Conservation (phyloP, 2,888 invertebrate species). For the Meganola albula region DNA sequence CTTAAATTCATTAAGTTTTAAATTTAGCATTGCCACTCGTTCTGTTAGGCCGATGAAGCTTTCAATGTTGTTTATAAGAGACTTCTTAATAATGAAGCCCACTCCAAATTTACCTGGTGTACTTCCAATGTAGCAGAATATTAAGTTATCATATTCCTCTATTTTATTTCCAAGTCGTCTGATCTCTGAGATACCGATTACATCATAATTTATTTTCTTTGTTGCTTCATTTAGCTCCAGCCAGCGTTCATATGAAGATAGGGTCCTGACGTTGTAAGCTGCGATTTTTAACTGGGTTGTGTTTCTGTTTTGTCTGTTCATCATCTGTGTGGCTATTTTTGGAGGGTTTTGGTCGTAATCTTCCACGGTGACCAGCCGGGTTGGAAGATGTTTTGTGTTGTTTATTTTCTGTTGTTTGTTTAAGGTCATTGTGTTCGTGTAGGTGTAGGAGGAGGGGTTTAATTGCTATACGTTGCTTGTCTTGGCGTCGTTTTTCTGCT, state of each 20-base stretch:
- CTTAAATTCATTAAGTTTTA: neutral
- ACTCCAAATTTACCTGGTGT: slow-evolving; percentile 8
- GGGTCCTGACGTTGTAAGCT: slow-evolving; percentile 22
- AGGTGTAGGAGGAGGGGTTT: slow-evolving; percentile 6
- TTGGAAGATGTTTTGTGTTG: slow-evolving; percentile 19
- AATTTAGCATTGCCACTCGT: slow-evolving; percentile 3
- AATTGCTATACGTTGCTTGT: slow-evolving; percentile 10
- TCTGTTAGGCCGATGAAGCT: slow-evolving; percentile 1
- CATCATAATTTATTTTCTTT: slow-evolving; percentile 18
- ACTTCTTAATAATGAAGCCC: slow-evolving; percentile 5
- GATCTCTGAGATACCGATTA: slow-evolving; percentile 22
- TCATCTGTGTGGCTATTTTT: slow-evolving; percentile 7
- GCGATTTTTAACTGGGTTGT: slow-evolving; percentile 1
- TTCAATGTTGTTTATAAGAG: neutral
- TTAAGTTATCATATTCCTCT: slow-evolving; percentile 21
- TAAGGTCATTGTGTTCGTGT: neutral
- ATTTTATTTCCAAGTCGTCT: slow-evolving; percentile 18
- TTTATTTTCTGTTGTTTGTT: slow-evolving; percentile 1
- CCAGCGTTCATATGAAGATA: slow-evolving; percentile 17
- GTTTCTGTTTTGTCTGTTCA: slow-evolving; percentile 3
- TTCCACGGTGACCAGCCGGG: slow-evolving; percentile 21
- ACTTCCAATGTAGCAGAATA: slow-evolving; percentile 14
- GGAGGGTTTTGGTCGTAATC: slow-evolving; percentile 25
- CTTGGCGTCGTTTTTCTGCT: neutral
- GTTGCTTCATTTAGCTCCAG: slow-evolving; percentile 13